These are phyloP conservation scores for Drosophila kambysellisi DNA, from an alignment of 2,888 invertebrate species.

Conservation along the genomic window DNA sequence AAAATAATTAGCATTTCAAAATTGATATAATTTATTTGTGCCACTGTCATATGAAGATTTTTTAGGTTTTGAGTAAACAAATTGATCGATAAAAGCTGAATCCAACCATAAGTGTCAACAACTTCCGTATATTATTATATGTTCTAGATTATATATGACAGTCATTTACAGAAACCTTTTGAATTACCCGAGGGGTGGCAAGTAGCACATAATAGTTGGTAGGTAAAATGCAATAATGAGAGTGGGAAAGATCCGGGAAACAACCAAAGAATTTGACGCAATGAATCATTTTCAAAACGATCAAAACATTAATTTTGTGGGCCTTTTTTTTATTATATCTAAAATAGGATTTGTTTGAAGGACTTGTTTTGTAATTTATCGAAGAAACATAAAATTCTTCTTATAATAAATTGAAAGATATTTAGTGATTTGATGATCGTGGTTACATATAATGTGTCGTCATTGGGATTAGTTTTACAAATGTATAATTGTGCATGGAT, in stretches of 20 bases:
- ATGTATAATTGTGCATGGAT: slow-evolving; percentile 1
- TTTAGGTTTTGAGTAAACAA: neutral
- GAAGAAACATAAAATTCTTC: neutral
- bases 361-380: neutral
- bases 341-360: neutral
- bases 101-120: neutral
- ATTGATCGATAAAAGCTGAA: neutral
- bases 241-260: slow-evolving; percentile 5
- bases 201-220: slow-evolving; percentile 7
- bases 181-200: neutral
- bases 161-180: neutral
- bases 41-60: neutral
- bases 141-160: neutral
- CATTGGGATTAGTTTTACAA: slow-evolving; percentile 7
- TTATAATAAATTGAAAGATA: neutral
- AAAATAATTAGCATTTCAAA: slow-evolving; percentile 13
- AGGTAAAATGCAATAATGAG: neutral
- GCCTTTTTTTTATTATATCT: neutral
- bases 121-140: neutral
- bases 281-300: neutral
- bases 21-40: neutral
- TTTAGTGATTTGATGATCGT: slow-evolving; percentile 18
- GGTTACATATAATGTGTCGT: slow-evolving; percentile 4
- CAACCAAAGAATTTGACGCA: neutral
- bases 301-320: slow-evolving; percentile 1